Conservation (phyloP, 2,888 invertebrate genomes). For the Caenorhabditis panamensis region DNA sequence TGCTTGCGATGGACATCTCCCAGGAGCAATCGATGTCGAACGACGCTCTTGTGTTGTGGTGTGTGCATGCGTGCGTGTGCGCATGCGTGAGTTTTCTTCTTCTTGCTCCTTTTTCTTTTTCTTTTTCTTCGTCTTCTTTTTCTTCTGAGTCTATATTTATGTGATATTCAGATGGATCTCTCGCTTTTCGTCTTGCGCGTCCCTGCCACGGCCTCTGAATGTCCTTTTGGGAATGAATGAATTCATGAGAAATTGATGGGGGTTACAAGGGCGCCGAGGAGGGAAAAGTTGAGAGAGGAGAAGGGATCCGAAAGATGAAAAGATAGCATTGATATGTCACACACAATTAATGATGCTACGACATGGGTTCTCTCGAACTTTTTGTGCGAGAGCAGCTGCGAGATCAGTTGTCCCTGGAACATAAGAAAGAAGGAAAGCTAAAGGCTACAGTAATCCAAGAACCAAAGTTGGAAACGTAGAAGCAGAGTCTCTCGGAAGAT, state of each 20-base stretch:
- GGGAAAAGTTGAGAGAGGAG: constrained; percentile 3
- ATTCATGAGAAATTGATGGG: constrained; percentile 46
- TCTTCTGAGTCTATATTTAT: constrained; percentile 47
- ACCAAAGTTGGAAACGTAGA: background rate
- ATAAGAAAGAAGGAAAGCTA: background rate
- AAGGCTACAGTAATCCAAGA: background rate
- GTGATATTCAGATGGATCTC: constrained; percentile 37
- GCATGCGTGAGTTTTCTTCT: constrained; percentile 41
- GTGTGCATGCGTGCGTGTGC: constrained; percentile 20
- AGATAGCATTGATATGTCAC: constrained; percentile 4
- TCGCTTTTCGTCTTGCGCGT: constrained; percentile 17
- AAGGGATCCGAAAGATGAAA: constrained; percentile 3
- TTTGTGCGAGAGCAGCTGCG: background rate
- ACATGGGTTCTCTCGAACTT: constrained; percentile 10
- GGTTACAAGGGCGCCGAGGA: background rate
- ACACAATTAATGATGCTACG: constrained; percentile 24
- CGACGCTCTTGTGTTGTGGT: constrained; percentile 37
- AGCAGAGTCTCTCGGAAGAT: background rate
- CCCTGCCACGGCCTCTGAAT: constrained; percentile 7
- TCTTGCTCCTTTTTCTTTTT: constrained; percentile 34
- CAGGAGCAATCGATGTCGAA: constrained; percentile 42
- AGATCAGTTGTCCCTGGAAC: background rate
- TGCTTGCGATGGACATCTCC: constrained; percentile 5
- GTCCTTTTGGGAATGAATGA: constrained; percentile 32
- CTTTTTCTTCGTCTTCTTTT: constrained; percentile 20